Base-by-base conservation (phyloP, 2,113 vertebrate species). In the Mixornis gularis region DNA sequence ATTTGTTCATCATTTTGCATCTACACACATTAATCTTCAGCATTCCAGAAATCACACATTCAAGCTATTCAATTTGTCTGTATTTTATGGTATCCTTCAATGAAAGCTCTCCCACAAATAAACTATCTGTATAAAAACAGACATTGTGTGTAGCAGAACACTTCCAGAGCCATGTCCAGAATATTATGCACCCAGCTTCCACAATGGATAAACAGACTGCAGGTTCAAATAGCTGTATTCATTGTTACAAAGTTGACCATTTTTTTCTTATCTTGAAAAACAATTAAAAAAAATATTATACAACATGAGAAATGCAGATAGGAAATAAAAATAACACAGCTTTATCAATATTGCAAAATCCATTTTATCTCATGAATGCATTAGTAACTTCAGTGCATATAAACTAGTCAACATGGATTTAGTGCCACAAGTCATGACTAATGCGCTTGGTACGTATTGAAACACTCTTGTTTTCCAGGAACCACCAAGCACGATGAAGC, bases 391-490 rank as follows among this genome's bases (percentile, higher is more conserved):
- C 60, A 74, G 56, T 79, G 89, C 71, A 95, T 13, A 53, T 94
- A 92, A 94, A 74, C 44, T 77, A 73, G 74, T 87, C 91, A 84
- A 77, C 89, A 66, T 48, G 69, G 65, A 58, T 87, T 95, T 89
- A 92, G 74, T 94, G 85, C 32, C 88, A 84, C 40, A 90, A 81
- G 85, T 63, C 74, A 51, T 95, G 88, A 93, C 92, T 94, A 90
- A 95, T 6, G 2, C 19, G 14, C n/a, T 71, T 8, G 83, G 90
- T 80, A 95, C 59, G 63, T 79, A 95, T 43, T 48, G 92, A 95
- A 96, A 95, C 77, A 51, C 48, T 92, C 87, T 80, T 79, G 91
- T 95, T 95, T 96, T 96, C 95, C 95, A 94, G 90, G 90, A 95
- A 95, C 94, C 88, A 82, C 85, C 64, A 80, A 91, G 79, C 71